A percentile compares a stretch with the other conserved stretches of the same genome.
These are phyloP conservation scores for Albula glossodonta DNA, from an alignment of 2,113 vertebrate genomes.

Conservation along the genomic window DNA sequence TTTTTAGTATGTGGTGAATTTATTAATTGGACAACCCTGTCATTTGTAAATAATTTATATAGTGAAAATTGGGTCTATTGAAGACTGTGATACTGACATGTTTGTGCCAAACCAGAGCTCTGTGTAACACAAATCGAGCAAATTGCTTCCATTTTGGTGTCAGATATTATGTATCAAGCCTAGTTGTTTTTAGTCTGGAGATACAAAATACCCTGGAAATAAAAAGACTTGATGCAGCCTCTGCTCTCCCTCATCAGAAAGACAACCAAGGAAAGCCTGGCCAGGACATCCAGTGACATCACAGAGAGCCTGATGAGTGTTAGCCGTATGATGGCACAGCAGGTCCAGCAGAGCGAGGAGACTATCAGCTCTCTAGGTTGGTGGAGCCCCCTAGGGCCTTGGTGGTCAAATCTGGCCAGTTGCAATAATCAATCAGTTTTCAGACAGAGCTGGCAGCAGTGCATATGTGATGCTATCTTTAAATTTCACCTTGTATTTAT, in stretches of 20 bases:
- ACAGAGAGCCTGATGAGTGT: slow-evolving; percentile 90
- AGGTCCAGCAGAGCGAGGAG: slow-evolving; percentile 90
- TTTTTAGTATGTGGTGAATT: background rate
- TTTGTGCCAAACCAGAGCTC: background rate
- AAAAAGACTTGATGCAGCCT: background rate
- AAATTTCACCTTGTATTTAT: background rate
- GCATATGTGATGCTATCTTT: background rate
- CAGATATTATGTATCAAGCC: too few species aligned
- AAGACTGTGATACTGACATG: background rate
- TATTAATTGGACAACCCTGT: background rate
- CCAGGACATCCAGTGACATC: slow-evolving; percentile 83
- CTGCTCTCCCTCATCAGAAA: slow-evolving; percentile 61
- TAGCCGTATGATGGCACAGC: slow-evolving; percentile 93
- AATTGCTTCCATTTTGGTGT: too few species aligned
- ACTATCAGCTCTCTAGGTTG: slow-evolving; percentile 82
- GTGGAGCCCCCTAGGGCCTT: background rate
- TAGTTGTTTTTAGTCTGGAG: too few species aligned
- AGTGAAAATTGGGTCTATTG: background rate
- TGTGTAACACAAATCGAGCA: too few species aligned
- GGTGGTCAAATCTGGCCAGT: too few species aligned
- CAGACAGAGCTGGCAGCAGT: background rate
- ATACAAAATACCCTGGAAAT: background rate
- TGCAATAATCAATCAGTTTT: too few species aligned
- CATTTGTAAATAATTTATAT: too few species aligned
- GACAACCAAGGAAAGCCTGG: slow-evolving; percentile 82